phyloP scores from a whole-genome alignment of 2,888 invertebrate species.

The Cerastis rubricosa region DNA sequence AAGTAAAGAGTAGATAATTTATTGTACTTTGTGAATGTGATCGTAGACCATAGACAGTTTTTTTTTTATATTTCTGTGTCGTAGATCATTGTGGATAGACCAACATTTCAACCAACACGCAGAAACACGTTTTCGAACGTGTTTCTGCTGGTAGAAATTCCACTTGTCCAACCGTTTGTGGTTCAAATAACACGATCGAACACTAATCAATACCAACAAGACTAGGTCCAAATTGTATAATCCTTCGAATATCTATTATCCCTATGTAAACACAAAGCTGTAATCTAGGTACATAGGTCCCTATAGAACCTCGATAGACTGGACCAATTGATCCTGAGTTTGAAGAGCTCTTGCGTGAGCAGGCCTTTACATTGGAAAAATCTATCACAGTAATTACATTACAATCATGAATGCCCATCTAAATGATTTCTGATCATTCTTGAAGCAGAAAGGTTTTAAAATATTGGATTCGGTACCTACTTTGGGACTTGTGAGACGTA shows the following conservation, averaged over 20 bases:
- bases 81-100: neutral
- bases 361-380: constrained; percentile 40
- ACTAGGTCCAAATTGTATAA: constrained; percentile 65
- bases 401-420: constrained; percentile 27
- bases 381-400: constrained; percentile 35
- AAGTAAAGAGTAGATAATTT: neutral
- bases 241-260: constrained; percentile 69
- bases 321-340: constrained; percentile 58
- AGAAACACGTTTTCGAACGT: neutral
- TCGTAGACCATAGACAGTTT: too few species aligned
- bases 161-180: neutral
- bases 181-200: constrained; percentile 25
- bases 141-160: neutral
- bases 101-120: neutral
- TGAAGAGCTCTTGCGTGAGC: constrained; percentile 54
- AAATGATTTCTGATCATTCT: constrained; percentile 28
- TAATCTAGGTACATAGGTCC: constrained; percentile 14
- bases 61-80: too few species aligned
- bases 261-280: constrained; percentile 65
- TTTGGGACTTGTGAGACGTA: neutral
- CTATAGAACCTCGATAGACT: constrained; percentile 17
- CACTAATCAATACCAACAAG: constrained; percentile 69
- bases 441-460: constrained; percentile 17
- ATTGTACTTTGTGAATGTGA: neutral
- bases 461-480: constrained; percentile 25